Evolutionary conservation across 2,113 vertebrate genomes (phyloP), one percentile per base, ranked within the genome.

Genomic region (Callipepla californica): DNA sequence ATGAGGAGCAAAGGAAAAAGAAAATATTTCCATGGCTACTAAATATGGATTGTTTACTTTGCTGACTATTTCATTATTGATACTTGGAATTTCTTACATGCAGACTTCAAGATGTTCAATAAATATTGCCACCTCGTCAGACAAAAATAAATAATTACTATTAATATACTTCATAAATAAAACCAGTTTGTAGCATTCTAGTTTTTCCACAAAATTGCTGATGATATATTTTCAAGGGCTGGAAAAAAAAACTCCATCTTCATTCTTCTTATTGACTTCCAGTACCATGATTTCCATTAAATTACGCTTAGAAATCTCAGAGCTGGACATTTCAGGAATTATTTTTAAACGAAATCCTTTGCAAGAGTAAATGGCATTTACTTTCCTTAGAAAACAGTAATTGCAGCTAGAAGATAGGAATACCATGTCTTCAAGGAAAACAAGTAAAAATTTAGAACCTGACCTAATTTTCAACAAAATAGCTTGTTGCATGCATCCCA

Each of bases 391-490:
- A 20, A 80, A 94, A 66, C 13, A 50, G 18, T 30, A 82, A 22
- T 69, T 88, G 9, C 11, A 75, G 6, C 8, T 57, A 63, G 42
- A 83, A 80, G 13, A 87, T 13, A 68, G 23, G n/a, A 67, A 68
- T 61, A 28, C 4, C 38, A 63, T n/a, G 25, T 81, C 34, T 90
- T 90, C 42, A 92, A 86, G 34, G 34, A 92, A 93, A 28, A 67
- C 44, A 83, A 88, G 7, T 2, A 36, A 75, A 84, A 95, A 88
- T 84, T 83, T 65, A 63, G 30, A 80, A 67, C 0, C 1, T 61
- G 26, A 75, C 18, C 18, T 67, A 75, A 57, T 90, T 95, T 93
- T 88, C 69, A 77, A 21, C 5, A 57, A 86, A 86, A 88, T 42
- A 40, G 2, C 6, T 68, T 74, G 32, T 62, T 89, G 3, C 0